phyloP scores from a whole-genome alignment of 2,113 vertebrate genomes.

The Platysteira castanea region DNA sequence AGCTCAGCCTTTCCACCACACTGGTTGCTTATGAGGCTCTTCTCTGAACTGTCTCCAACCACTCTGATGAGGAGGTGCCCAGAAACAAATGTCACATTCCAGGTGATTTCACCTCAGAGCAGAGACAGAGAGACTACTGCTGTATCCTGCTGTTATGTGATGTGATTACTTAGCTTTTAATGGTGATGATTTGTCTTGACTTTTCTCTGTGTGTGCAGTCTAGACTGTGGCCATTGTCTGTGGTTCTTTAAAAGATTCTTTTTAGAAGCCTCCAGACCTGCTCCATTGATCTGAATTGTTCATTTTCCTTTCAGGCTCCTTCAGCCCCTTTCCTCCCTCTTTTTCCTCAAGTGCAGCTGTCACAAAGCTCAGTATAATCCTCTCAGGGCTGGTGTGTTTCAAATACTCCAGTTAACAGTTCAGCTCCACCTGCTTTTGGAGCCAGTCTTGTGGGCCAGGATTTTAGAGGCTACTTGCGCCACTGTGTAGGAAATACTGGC shows the following conservation, averaged over 20 bases:
- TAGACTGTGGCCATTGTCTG: slow-evolving; percentile 63
- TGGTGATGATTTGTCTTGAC: slow-evolving; percentile 40
- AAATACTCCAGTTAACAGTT: neutral
- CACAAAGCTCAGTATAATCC: neutral
- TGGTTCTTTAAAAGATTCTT: slow-evolving; percentile 35
- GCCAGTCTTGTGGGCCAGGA: neutral
- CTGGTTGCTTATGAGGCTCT: neutral
- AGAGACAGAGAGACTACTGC: neutral
- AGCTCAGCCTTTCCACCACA: slow-evolving; percentile 3
- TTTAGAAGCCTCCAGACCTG: slow-evolving; percentile 22
- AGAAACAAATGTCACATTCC: slow-evolving; percentile 36
- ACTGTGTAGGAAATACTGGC: neutral
- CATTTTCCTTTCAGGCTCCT: slow-evolving; percentile 10
- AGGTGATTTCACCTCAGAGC: slow-evolving; percentile 41
- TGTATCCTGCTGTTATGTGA: neutral
- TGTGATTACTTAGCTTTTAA: slow-evolving; percentile 57
- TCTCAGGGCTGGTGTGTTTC: neutral
- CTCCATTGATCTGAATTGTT: slow-evolving; percentile 55
- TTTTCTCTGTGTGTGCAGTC: slow-evolving; percentile 55
- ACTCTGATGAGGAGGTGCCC: neutral
- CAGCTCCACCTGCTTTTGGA: neutral
- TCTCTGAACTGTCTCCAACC: neutral
- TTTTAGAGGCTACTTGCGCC: neutral
- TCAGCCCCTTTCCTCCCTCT: slow-evolving; percentile 27
- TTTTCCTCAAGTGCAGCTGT: neutral